Evolutionary conservation across 2,888 invertebrate genomes (phyloP).

Genomic region (Agrilus biguttatus): DNA sequence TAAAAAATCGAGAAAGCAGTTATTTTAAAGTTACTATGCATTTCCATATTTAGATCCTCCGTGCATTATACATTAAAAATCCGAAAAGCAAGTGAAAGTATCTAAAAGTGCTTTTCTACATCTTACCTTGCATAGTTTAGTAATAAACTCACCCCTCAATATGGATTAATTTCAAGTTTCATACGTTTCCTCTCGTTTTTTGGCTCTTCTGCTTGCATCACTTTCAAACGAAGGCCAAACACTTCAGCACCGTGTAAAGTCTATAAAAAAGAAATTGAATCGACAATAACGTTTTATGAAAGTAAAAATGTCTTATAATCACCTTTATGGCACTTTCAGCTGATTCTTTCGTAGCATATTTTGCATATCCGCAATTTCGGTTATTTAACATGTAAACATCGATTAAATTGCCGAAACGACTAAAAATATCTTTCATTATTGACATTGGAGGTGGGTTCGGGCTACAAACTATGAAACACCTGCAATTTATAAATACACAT

Average conservation of each 20-base stretch:
- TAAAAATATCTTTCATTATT: slow-evolving; percentile 75
- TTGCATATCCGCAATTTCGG: slow-evolving; percentile 86
- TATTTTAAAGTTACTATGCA: too few species aligned
- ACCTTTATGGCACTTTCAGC: slow-evolving; percentile 64
- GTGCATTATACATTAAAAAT: too few species aligned
- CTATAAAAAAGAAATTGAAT: slow-evolving; percentile 14
- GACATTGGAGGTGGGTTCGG: slow-evolving; percentile 57
- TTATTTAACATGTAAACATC: slow-evolving; percentile 81
- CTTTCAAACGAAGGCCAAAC: slow-evolving; percentile 74
- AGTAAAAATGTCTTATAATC: slow-evolving; percentile 10
- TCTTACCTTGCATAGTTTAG: slow-evolving; percentile 4
- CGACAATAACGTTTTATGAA: neutral
- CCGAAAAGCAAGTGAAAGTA: too few species aligned
- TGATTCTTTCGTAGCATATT: slow-evolving; percentile 60
- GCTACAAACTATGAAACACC: slow-evolving; percentile 51
- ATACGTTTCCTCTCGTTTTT: slow-evolving; percentile 13
- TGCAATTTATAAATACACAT: slow-evolving; percentile 8
- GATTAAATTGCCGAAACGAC: slow-evolving; percentile 79
- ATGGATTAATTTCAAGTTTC: neutral
- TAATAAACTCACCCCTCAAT: slow-evolving; percentile 1
- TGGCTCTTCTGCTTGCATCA: slow-evolving; percentile 71
- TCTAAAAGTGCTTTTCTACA: neutral
- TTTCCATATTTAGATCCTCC: too few species aligned
- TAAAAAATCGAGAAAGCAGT: too few species aligned
- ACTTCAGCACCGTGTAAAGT: slow-evolving; percentile 75